Evolutionary conservation across 2,888 invertebrate genomes (phyloP).

Genomic region (Sminthurides aquaticus): DNA sequence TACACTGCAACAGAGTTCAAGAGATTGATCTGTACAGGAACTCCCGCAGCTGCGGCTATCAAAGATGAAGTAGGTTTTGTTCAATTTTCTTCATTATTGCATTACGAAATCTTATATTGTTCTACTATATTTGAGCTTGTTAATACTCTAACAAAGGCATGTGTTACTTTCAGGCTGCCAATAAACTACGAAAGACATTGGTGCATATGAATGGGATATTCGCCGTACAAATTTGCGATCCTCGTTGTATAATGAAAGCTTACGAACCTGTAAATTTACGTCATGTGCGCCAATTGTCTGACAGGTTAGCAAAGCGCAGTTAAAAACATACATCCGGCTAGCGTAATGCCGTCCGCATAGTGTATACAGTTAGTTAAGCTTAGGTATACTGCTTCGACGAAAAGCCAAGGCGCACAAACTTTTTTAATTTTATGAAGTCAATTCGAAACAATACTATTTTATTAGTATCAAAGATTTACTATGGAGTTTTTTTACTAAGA

Average conservation of each 20-base stretch:
- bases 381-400: too few relatives aligned
- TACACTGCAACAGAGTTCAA: slow-evolving; percentile 35
- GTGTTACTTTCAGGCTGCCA: not conserved
- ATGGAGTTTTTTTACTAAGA: too few relatives aligned
- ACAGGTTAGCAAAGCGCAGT: not conserved
- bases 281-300: slow-evolving; percentile 5
- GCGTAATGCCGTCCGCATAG: too few relatives aligned
- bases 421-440: too few relatives aligned
- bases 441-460: too few relatives aligned
- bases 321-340: too few relatives aligned
- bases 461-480: too few relatives aligned
- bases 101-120: too few relatives aligned
- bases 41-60: slow-evolving; percentile 21
- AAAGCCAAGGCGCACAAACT: too few relatives aligned
- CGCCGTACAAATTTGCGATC: slow-evolving; percentile 8
- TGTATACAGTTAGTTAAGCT: too few relatives aligned
- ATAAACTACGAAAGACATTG: slow-evolving; percentile 18
- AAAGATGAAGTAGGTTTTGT: slow-evolving; percentile 22
- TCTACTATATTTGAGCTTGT: not conserved
- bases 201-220: slow-evolving; percentile 37
- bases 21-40: slow-evolving; percentile 25
- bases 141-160: not conserved
- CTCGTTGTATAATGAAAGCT: not conserved
- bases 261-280: not conserved
- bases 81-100: slow-evolving; percentile 2